phyloP scores from a whole-genome alignment of 2,113 vertebrate species.

The Atlantisia rogersi region DNA sequence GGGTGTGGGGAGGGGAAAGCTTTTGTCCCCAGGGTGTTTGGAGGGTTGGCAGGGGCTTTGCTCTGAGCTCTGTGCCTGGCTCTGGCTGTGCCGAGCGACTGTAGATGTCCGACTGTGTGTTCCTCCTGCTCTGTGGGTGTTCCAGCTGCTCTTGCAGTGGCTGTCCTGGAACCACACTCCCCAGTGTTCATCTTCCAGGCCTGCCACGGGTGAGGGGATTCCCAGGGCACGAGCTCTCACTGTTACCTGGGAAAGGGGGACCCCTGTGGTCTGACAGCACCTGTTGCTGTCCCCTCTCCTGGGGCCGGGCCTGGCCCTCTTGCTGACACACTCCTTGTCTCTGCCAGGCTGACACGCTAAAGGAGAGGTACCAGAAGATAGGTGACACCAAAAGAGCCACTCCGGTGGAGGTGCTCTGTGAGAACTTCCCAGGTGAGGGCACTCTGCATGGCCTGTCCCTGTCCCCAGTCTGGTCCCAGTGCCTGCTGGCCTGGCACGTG shows the following conservation, averaged over 20 bases:
- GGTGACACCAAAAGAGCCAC: conserved; percentile 96
- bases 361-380: conserved; percentile 98
- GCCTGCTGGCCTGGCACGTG: background rate
- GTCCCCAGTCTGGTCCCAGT: background rate
- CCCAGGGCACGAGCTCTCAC: background rate
- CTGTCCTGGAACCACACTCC: background rate
- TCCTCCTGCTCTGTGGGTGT: rapidly evolving
- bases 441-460: background rate
- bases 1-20: background rate
- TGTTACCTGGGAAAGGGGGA: background rate
- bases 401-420: conserved; percentile 93
- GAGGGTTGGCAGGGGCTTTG: background rate
- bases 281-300: background rate
- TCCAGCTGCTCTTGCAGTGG: background rate
- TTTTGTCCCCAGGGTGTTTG: background rate
- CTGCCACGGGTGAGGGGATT: background rate
- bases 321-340: background rate
- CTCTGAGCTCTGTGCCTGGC: background rate
- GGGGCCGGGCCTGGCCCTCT: rapidly evolving
- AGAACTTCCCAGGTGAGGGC: conserved; percentile 92
- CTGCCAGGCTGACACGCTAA: conserved; percentile 91
- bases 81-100: background rate
- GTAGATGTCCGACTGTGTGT: no score
- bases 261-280: rapidly evolving
- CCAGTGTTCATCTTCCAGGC: background rate